Base-by-base conservation (phyloP, 2,113 vertebrate genomes). In the Lophochroa leadbeateri region DNA sequence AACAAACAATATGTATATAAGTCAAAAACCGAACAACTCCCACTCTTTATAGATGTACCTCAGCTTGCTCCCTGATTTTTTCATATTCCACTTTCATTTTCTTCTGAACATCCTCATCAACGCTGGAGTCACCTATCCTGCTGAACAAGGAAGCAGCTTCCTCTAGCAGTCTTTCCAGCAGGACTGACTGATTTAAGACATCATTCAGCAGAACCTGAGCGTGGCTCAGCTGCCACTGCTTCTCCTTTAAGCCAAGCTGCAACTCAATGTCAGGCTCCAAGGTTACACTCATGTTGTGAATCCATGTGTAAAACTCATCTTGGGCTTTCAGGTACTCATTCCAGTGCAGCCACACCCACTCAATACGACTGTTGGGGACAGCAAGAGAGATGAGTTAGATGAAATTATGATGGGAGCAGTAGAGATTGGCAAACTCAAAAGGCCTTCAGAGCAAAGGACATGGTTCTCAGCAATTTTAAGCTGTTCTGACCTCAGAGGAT, bases 271-370 rank as follows among this genome's bases (percentile, higher is more conserved):
- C 97, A 1, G 98, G 97, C 41, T 98, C 98, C 98, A 99, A 96
- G 27, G 68, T 85, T 68, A 98, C 91, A 70, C 92, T 97, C 97
- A 98, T 98, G 95, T 97, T 98, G 41, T 95, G 96, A 97, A 99
- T 97, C 99, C 99, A 99, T 9, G 91, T 21, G 33, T 97, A 98
- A 87, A 99, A 99, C 93, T 99, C 99, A 37, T 99, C 98, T 2
- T 96, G 97, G 50, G 99, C 99, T 97, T 98, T 98, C 94, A 99
- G 97, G 96, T 99, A 99, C 94, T 99, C 99, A 1, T 97, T 98
- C 99, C 99, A 99, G 93, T 99, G 99, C 70, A 99, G 98, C 99
- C 99, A 99, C 86, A 99, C 99, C 99, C 99, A 99, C 96, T 99
- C 99, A 18, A 99, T 99, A 27, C 99, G 99, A 96, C 99, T 99